Percentiles rank a stretch among this genome's conserved stretches.
These are phyloP conservation scores for Procavia capensis DNA, from an alignment of 2,113 vertebrate genomes.

Conservation along the genomic window DNA sequence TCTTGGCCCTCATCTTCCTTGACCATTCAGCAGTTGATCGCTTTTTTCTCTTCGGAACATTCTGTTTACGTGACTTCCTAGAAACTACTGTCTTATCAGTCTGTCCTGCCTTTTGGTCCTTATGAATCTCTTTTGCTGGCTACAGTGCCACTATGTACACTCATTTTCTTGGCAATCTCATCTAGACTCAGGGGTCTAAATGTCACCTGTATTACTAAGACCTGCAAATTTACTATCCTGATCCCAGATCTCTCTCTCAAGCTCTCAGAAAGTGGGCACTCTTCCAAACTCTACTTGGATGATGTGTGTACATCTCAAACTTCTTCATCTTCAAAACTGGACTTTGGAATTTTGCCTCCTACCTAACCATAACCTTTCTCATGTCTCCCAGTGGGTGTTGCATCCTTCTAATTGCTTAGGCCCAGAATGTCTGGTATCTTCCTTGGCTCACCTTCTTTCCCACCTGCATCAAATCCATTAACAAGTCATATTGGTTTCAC, in stretches of 20 bases:
- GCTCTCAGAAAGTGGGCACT: not conserved
- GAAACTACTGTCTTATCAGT: not conserved
- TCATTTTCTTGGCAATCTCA: not conserved
- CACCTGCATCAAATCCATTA: not conserved
- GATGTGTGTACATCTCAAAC: not conserved
- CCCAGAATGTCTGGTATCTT: not conserved
- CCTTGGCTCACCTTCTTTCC: not conserved
- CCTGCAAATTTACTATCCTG: not conserved
- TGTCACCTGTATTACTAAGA: not conserved
- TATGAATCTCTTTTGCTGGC: not conserved
- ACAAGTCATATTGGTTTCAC: not conserved
- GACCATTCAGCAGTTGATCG: not conserved
- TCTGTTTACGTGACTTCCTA: not conserved
- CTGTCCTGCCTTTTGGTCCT: not conserved
- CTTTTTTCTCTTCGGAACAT: not conserved
- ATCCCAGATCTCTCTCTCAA: not conserved
- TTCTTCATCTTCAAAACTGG: not conserved
- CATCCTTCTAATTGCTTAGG: no score
- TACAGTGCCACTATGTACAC: rapidly evolving
- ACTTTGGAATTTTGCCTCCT: not conserved
- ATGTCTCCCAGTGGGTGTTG: rapidly evolving
- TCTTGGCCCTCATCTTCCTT: not conserved
- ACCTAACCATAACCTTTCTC: not conserved
- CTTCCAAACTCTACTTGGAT: not conserved
- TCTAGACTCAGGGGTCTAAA: not conserved